These are phyloP conservation scores for Scaptomyza reducta DNA, from an alignment of 2,888 invertebrate species.

Conservation along the genomic window DNA sequence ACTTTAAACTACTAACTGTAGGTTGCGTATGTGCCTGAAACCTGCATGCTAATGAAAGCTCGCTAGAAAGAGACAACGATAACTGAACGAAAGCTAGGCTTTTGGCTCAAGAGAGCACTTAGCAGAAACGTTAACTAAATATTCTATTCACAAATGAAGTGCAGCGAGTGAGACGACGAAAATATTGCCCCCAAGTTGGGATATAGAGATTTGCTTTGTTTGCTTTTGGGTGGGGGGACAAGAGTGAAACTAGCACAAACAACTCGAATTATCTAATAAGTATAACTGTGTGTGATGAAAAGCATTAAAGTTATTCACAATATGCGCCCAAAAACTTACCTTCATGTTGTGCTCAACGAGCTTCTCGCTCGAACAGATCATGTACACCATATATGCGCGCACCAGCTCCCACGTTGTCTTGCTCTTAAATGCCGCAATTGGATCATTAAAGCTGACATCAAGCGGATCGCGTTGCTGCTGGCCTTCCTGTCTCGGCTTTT, in stretches of 20 bases:
- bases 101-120: not conserved
- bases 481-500: conserved; percentile 54
- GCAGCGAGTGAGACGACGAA: not conserved
- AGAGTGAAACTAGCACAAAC: not conserved
- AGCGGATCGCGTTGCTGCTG: conserved; percentile 87
- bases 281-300: not conserved
- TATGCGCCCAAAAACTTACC: conserved; percentile 87
- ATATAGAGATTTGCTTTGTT: no score
- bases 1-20: not conserved
- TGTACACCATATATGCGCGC: conserved; percentile 95
- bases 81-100: not conserved
- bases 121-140: not conserved
- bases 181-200: not conserved
- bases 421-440: conserved; percentile 96
- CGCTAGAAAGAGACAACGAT: not conserved
- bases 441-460: conserved; percentile 94
- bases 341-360: conserved; percentile 96
- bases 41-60: not conserved
- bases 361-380: conserved; percentile 93
- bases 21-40: not conserved
- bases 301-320: not conserved
- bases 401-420: conserved; percentile 96
- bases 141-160: not conserved
- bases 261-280: not conserved
- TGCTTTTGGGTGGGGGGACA: not conserved